Percentiles rank a stretch among this genome's conserved stretches.
phyloP scores from a whole-genome alignment of 2,113 vertebrate species.

The Perca flavescens region DNA sequence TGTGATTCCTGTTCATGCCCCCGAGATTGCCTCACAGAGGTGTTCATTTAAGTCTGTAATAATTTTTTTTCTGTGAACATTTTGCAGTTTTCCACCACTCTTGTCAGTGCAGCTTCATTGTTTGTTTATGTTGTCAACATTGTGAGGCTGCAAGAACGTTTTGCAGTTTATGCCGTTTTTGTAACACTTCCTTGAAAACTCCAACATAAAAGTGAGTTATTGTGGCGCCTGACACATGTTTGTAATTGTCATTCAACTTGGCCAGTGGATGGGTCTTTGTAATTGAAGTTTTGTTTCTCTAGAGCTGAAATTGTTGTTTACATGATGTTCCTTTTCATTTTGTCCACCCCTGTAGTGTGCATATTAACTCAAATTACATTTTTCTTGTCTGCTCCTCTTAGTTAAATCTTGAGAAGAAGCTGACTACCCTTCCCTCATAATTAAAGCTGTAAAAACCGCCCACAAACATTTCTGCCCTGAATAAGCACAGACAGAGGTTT shows the following conservation, averaged over 20 bases:
- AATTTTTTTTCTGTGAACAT: constrained; percentile 32
- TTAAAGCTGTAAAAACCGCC: constrained; percentile 57
- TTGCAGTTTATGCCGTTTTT: constrained; percentile 60
- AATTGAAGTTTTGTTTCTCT: constrained; percentile 40
- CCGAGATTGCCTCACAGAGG: neutral
- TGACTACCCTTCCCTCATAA: constrained; percentile 32
- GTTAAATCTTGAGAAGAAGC: constrained; percentile 34
- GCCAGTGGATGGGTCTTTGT: constrained; percentile 29
- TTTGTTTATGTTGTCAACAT: constrained; percentile 60
- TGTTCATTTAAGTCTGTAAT: constrained; percentile 20
- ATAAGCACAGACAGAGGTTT: constrained; percentile 51
- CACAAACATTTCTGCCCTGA: constrained; percentile 49
- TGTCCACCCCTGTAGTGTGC: neutral
- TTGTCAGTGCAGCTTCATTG: constrained; percentile 35
- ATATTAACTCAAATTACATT: neutral
- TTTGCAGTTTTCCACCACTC: constrained; percentile 25
- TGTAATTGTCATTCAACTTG: constrained; percentile 51
- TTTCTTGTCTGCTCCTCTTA: neutral
- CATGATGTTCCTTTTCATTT: constrained; percentile 15
- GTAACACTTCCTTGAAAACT: constrained; percentile 47
- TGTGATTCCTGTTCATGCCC: neutral
- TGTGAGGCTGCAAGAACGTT: constrained; percentile 36
- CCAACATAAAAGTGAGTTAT: constrained; percentile 49
- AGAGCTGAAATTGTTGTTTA: constrained; percentile 22
- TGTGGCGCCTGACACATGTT: constrained; percentile 49